Evolutionary conservation across 2,797 vertebrate genomes (phyloP).

Genomic region (Ctenopoma kingsleyae): DNA sequence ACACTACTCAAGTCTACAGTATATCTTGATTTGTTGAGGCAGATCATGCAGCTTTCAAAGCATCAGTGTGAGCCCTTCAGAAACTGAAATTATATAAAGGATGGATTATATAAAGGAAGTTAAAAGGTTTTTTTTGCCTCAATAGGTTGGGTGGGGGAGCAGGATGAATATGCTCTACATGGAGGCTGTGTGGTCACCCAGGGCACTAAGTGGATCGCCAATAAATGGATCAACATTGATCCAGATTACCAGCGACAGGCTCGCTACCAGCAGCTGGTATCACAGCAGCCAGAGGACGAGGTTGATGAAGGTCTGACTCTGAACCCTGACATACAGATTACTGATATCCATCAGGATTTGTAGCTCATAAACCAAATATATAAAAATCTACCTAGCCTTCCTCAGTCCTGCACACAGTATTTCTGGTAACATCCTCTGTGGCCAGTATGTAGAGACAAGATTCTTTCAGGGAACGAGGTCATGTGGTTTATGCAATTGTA

Average conservation of each 20-base stretch:
- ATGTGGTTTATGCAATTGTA: conserved; percentile 84
- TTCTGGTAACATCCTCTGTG: conserved; percentile 52
- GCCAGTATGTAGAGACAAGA: conserved; percentile 59
- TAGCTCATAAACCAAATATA: conserved; percentile 73
- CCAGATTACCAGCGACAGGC: conserved; percentile 93
- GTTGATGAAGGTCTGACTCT: conserved; percentile 67
- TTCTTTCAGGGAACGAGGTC: conserved; percentile 83
- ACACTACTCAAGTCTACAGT: not conserved
- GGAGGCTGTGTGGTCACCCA: conserved; percentile 95
- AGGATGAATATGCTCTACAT: conserved; percentile 96
- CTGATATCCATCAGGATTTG: conserved; percentile 83
- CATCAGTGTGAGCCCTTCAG: not conserved
- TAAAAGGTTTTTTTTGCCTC: conserved; percentile 6
- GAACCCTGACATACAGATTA: conserved; percentile 64
- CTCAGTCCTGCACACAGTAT: conserved; percentile 68
- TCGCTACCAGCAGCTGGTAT: conserved; percentile 90
- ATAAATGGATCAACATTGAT: conserved; percentile 99
- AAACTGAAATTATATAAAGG: not conserved
- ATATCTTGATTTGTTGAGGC: not conserved
- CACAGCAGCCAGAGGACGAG: conserved; percentile 75
- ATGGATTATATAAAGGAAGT: not conserved
- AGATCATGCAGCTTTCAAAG: not conserved
- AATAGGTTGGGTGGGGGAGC: conserved; percentile 97
- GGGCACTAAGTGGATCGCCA: conserved; percentile 97
- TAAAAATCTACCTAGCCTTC: conserved; percentile 56